Conservation (phyloP, 2,797 vertebrate genomes). For the Lutjanus campechanus region DNA sequence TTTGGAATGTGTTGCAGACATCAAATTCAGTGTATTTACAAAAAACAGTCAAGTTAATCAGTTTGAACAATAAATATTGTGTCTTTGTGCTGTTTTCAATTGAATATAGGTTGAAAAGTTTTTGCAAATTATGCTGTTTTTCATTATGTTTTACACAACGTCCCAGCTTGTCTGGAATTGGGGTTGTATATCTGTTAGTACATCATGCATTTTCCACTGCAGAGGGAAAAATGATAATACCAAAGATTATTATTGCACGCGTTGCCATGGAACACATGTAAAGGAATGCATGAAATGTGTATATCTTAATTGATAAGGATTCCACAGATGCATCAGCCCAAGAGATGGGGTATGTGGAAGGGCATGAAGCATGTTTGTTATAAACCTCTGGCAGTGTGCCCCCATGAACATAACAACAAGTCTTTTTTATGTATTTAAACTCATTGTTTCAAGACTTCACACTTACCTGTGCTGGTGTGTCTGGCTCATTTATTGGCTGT, state of each 20-base stretch:
- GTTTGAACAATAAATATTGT: too few species aligned
- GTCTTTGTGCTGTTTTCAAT: too few species aligned
- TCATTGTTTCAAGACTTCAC: background rate
- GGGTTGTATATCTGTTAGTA: too few species aligned
- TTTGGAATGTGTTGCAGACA: too few species aligned
- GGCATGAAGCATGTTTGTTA: background rate
- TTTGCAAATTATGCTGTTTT: too few species aligned
- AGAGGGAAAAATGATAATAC: background rate
- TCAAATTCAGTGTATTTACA: too few species aligned
- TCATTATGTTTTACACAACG: too few species aligned
- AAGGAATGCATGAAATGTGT: conserved; percentile 18
- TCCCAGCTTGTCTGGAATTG: too few species aligned
- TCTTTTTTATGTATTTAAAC: background rate
- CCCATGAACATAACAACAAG: background rate
- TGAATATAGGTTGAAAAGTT: too few species aligned
- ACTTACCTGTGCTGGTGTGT: conserved; percentile 97
- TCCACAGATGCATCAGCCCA: background rate
- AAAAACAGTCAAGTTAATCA: too few species aligned
- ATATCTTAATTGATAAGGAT: background rate
- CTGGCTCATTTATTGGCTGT: conserved; percentile 98
- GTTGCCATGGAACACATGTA: background rate
- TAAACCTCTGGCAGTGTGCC: background rate
- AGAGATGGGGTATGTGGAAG: background rate
- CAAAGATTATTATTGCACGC: background rate
- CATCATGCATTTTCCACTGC: too few species aligned